A percentile compares a stretch with the other conserved stretches of the same genome.
Conservation (phyloP, 1,140 invertebrate genomes). For the Monomorium pharaonis region DNA sequence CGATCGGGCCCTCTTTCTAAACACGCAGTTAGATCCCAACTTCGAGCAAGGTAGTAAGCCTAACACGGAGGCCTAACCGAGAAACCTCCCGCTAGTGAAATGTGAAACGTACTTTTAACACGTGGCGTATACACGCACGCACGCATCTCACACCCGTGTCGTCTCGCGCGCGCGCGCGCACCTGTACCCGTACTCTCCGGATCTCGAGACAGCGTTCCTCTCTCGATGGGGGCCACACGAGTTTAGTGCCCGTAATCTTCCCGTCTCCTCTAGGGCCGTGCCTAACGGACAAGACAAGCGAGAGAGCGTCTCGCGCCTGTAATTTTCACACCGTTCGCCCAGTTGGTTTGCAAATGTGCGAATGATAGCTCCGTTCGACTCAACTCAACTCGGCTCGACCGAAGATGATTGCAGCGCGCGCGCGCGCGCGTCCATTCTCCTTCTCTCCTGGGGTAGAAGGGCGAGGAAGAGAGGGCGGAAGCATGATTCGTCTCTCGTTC, state of each 20-base stretch:
- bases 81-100: slow-evolving; percentile 69
- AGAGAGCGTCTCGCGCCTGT: slow-evolving; percentile 69
- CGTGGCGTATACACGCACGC: not conserved
- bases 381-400: not conserved
- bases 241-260: slow-evolving; percentile 77
- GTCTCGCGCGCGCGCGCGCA: slow-evolving; percentile 12
- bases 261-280: slow-evolving; percentile 62
- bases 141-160: not conserved
- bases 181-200: slow-evolving; percentile 35
- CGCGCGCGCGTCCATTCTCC: not conserved
- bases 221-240: slow-evolving; percentile 57
- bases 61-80: slow-evolving; percentile 79
- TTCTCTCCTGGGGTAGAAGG: not conserved
- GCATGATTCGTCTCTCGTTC: slow-evolving; percentile 59
- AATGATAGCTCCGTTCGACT: slow-evolving; percentile 75
- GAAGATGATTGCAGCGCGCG: slow-evolving; percentile 60
- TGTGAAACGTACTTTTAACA: slow-evolving; percentile 66
- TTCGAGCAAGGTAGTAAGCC: slow-evolving; percentile 75
- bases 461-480: not conserved
- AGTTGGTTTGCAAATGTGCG: slow-evolving; percentile 81
- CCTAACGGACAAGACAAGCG: slow-evolving; percentile 69
- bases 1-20: slow-evolving; percentile 50
- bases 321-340: slow-evolving; percentile 83
- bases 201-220: slow-evolving; percentile 4
- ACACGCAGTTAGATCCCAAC: slow-evolving; percentile 69